phyloP scores from a whole-genome alignment of 2,113 vertebrate species.

The Xenus cinereus region DNA sequence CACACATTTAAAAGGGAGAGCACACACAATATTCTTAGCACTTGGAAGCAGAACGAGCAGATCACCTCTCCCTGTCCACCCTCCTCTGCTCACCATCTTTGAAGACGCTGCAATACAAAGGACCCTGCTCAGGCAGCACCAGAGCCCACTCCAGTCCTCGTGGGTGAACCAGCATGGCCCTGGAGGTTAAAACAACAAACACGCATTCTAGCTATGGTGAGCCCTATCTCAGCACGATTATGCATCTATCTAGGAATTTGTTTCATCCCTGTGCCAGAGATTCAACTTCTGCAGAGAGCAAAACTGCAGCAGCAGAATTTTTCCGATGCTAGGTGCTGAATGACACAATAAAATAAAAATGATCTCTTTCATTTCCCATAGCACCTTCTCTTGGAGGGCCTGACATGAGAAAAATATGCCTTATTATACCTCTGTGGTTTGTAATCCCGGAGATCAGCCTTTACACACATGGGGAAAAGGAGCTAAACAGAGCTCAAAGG shows the following conservation, averaged over 20 bases:
- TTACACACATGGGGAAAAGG: background rate
- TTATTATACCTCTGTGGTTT: background rate
- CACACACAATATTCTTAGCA: background rate
- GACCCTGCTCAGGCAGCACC: background rate
- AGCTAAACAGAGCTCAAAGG: background rate
- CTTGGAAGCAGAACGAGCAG: background rate
- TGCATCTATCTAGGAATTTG: conserved; percentile 33
- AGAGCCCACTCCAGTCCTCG: background rate
- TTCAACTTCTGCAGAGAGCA: background rate
- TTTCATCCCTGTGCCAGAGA: conserved; percentile 27
- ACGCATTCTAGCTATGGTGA: rapidly evolving
- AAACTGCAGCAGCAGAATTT: background rate
- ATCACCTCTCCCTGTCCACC: background rate
- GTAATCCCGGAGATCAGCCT: background rate
- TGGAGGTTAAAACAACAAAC: background rate
- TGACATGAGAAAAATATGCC: rapidly evolving
- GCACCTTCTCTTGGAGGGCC: background rate
- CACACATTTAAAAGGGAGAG: background rate
- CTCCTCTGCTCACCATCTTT: background rate
- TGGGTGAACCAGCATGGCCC: background rate
- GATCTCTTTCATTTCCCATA: background rate
- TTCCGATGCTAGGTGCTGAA: background rate
- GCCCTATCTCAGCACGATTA: rapidly evolving
- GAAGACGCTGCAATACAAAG: background rate
- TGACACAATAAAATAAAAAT: background rate